These are phyloP conservation scores for Nymphalis c-album DNA, from an alignment of 2,888 invertebrate species.

Conservation along the genomic window DNA sequence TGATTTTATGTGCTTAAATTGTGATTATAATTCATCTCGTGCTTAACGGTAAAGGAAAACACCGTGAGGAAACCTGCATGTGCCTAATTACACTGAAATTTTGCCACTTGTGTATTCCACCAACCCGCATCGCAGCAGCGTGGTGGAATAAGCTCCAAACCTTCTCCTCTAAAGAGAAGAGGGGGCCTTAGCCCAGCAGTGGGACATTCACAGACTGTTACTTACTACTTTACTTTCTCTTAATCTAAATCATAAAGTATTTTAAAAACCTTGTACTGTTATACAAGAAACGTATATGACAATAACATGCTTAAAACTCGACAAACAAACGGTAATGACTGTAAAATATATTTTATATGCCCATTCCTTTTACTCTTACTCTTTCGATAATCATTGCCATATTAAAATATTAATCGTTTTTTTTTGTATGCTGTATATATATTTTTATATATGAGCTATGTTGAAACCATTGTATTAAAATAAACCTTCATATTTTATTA, in stretches of 20 bases:
- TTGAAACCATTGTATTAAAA: conserved; percentile 14
- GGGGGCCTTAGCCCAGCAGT: too few species aligned
- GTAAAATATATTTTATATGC: conserved; percentile 27
- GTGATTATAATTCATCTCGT: too few species aligned
- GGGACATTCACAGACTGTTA: too few species aligned
- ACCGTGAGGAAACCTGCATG: too few species aligned
- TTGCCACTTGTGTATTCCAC: too few species aligned
- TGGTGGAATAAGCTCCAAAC: too few species aligned
- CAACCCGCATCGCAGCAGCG: too few species aligned
- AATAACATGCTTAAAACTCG: conserved; percentile 29
- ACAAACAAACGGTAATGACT: conserved; percentile 31
- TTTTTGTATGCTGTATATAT: background rate
- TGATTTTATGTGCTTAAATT: too few species aligned
- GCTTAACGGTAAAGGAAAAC: too few species aligned
- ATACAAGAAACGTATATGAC: conserved; percentile 27
- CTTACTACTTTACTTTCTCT: too few species aligned
- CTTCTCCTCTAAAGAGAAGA: too few species aligned
- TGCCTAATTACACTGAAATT: too few species aligned
- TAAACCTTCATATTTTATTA: conserved; percentile 16
- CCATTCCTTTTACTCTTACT: conserved; percentile 24
- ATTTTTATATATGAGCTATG: background rate
- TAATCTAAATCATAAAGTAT: conserved; percentile 27
- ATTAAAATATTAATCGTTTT: conserved; percentile 19
- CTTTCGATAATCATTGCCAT: conserved; percentile 21
- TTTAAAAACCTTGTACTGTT: conserved; percentile 27